These are phyloP conservation scores for Motacilla tschutschensis DNA, from an alignment of 2,113 vertebrate species.

Conservation along the genomic window DNA sequence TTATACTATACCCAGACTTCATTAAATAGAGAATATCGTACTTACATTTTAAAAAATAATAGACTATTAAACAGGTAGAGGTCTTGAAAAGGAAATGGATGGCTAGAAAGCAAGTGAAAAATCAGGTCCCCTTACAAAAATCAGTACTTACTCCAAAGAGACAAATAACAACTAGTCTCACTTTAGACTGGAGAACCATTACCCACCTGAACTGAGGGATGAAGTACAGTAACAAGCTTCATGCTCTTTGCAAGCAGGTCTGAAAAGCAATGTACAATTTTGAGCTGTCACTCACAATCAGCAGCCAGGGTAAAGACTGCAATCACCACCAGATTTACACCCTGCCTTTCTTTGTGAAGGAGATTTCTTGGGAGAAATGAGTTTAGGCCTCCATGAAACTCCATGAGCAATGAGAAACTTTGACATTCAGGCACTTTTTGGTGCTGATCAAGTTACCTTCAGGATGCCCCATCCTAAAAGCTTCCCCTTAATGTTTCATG, in stretches of 20 bases:
- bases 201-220: background rate
- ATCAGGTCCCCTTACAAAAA: background rate
- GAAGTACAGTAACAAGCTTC: background rate
- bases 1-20: background rate
- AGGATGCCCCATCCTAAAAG: background rate
- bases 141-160: background rate
- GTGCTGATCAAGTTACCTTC: background rate
- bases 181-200: background rate
- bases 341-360: background rate
- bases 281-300: background rate
- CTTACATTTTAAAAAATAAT: background rate
- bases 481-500: background rate
- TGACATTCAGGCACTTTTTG: background rate
- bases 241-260: background rate
- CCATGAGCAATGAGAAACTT: background rate
- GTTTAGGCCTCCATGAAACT: background rate
- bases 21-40: background rate
- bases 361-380: background rate
- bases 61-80: background rate
- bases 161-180: background rate
- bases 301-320: background rate
- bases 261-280: background rate
- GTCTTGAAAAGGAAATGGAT: background rate
- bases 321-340: background rate
- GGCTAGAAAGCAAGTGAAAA: background rate